Percentiles rank a stretch among this genome's conserved stretches.
Evolutionary conservation across 2,888 invertebrate species (phyloP).

Genomic region (Pyrrhia umbra): DNA sequence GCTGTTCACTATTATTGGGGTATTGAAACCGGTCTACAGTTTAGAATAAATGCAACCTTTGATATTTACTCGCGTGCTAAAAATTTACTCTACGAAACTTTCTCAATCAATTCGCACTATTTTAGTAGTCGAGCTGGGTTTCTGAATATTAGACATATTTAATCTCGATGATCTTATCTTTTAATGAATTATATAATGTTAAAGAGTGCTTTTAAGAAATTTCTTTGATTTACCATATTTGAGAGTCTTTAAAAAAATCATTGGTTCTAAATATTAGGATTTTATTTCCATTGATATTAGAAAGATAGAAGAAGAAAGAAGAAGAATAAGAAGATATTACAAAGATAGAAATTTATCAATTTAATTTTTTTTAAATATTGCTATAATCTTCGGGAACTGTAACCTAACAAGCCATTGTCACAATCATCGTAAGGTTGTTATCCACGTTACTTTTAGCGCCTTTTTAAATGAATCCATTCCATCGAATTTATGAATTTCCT

Average conservation of each 20-base stretch:
- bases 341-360: too few species aligned
- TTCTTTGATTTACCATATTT: too few species aligned
- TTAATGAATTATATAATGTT: background rate
- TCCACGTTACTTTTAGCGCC: slow-evolving; percentile 51
- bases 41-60: background rate
- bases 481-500: slow-evolving; percentile 57
- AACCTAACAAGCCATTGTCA: slow-evolving; percentile 28
- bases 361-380: background rate
- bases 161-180: background rate
- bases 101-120: background rate
- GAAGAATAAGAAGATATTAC: too few species aligned
- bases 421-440: slow-evolving; percentile 32
- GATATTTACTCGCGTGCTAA: background rate
- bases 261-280: too few species aligned
- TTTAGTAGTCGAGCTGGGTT: background rate
- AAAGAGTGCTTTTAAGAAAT: background rate
- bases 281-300: too few species aligned
- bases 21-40: background rate
- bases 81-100: background rate
- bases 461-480: slow-evolving; percentile 52
- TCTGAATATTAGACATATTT: background rate
- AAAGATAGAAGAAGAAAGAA: too few species aligned
- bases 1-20: background rate
- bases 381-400: background rate
- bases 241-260: too few species aligned